These are phyloP conservation scores for Oncorhynchus kisutch DNA, from an alignment of 2,113 vertebrate genomes.

Conservation along the genomic window DNA sequence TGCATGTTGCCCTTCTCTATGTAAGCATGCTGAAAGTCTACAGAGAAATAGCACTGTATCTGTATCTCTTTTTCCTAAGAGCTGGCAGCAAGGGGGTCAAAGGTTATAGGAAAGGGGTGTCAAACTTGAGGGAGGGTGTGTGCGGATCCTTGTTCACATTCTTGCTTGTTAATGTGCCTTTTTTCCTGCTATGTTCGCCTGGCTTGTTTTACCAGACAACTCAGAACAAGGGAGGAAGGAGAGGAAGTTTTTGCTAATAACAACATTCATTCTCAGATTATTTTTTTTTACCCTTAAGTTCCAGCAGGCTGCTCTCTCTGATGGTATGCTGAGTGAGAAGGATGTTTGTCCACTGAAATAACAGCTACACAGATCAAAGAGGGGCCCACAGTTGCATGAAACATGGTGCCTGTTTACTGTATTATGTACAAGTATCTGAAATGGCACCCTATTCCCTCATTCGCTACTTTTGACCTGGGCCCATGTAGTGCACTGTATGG, in stretches of 20 bases:
- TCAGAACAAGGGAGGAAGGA: background rate
- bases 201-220: background rate
- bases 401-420: too few relatives aligned
- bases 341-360: background rate
- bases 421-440: too few relatives aligned
- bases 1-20: too few relatives aligned
- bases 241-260: background rate
- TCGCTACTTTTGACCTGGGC: too few relatives aligned
- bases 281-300: too few relatives aligned
- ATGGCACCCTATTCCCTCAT: too few relatives aligned
- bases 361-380: background rate
- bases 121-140: background rate
- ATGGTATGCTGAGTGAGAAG: background rate
- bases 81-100: background rate
- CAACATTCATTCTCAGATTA: background rate
- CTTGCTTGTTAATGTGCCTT: background rate
- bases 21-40: too few relatives aligned
- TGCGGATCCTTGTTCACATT: background rate
- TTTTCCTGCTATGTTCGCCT: background rate
- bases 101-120: background rate
- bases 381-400: too few relatives aligned
- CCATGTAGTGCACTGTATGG: too few relatives aligned
- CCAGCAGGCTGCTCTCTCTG: too few relatives aligned
- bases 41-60: too few relatives aligned
- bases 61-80: too few relatives aligned